Conservation (phyloP, 1,140 invertebrate genomes). For the Drosophila punjabiensis region DNA sequence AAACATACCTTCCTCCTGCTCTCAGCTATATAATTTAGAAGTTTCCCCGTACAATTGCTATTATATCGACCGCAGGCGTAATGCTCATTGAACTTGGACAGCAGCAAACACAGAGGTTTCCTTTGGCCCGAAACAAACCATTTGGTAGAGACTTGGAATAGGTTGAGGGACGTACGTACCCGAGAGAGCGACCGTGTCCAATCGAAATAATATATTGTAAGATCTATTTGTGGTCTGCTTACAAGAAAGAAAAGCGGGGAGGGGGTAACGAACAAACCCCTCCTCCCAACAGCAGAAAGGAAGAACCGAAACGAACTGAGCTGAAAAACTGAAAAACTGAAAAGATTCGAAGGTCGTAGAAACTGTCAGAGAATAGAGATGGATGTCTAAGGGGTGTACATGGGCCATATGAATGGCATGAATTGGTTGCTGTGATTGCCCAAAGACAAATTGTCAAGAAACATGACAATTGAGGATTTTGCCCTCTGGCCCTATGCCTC, state of each 20-base stretch:
- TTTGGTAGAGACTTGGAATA: slow-evolving; percentile 34
- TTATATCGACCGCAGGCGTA: slow-evolving; percentile 9
- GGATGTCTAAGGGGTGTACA: slow-evolving; percentile 34
- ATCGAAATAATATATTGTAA: slow-evolving; percentile 60
- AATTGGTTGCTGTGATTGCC: slow-evolving; percentile 63
- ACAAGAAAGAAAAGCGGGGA: slow-evolving; percentile 36
- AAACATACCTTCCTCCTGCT: background rate
- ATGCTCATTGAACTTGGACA: slow-evolving; percentile 50
- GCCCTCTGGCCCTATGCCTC: slow-evolving; percentile 23
- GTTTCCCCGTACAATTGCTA: slow-evolving; percentile 12
- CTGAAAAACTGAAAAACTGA: slow-evolving; percentile 14
- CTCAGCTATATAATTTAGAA: background rate
- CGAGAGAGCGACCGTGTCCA: slow-evolving; percentile 48
- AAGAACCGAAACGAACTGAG: slow-evolving; percentile 18
- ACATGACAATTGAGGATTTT: slow-evolving; percentile 54
- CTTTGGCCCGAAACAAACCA: slow-evolving; percentile 12
- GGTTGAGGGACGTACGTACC: slow-evolving; percentile 1
- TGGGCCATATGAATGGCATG: slow-evolving; percentile 18
- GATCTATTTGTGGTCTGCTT: slow-evolving; percentile 62
- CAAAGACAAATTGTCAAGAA: slow-evolving; percentile 70
- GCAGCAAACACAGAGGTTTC: slow-evolving; percentile 16
- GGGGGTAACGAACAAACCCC: slow-evolving; percentile 23
- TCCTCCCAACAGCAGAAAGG: too few relatives aligned
- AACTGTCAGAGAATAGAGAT: slow-evolving; percentile 52
- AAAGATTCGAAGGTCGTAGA: slow-evolving; percentile 63